Base-by-base conservation (phyloP, 2,797 vertebrate species). In the Sparidentex hasta region DNA sequence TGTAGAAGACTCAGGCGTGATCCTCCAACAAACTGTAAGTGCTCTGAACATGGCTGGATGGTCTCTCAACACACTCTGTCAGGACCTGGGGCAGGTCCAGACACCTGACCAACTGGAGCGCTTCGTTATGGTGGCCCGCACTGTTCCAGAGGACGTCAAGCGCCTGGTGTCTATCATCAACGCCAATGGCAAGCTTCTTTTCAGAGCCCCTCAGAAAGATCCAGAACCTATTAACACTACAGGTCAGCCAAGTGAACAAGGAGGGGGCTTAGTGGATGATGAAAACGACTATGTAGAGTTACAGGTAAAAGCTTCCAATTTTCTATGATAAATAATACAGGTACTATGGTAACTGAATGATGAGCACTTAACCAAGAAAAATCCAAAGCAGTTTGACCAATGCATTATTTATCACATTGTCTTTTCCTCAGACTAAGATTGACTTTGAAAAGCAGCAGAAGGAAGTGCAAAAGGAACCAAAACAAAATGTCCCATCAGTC, bases 141-240 rank as follows among this genome's bases (percentile, higher is more conserved):
- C 96, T 0, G 80, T 99, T 71, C 98, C 98, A 0, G 98, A 99
- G 0, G 97, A 99, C 0, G 88, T 98, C 71, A 98, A 97, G 88
- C 95, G 96, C 61, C 96, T 99, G 47, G 95, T 97, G 11, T 98
- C 98, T 56, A 99, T 99, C 46, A 87, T 98, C 86, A 97, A 97
- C 11, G 98, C 97, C 64, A 99, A 99, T 0, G 95, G 96, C 55
- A 98, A 95, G 86, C 97, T 99, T 65, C 95, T 99, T 56, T 99
- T 99, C 91, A 96, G 86, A 83, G 62, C 63, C 27, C 23, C 84
- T 20, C 87, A 79, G 58, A 94, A 88, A 85, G 92, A 93, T 48
- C 46, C 65, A 43, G 90, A 94, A 1, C n/a, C 64, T 12, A 21
- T 61, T 77, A 90, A 72, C 85, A 59, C 0, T 71, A 76, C 51